Base-by-base conservation (phyloP, 2,797 vertebrate genomes). In the Leuciscus waleckii region DNA sequence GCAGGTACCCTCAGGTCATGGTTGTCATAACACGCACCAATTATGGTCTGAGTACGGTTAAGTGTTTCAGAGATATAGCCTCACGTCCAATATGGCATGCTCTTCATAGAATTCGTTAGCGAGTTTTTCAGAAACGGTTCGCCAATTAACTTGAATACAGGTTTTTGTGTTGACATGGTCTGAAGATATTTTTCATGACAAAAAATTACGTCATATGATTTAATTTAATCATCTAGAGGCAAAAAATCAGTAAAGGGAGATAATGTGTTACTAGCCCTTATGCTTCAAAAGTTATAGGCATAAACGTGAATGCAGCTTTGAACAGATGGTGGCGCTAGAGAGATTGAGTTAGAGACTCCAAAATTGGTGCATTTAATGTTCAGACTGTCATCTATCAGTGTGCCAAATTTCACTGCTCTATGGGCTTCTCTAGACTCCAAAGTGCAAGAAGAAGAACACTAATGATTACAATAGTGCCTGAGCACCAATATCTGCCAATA, bases 141-240 rank as follows among this genome's bases (percentile, higher is more conserved):
- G 3, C 23, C 11, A 26, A 26, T 13, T n/a, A 13, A 61, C 58
- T 11, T 10, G 23, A 58, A n/a, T 58, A 5, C 56, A 5, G n/a
- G 4, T 61, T 58, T 58, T 58, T 58, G 1, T 23, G 21, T 23
- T 1, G 3, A 23, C 7, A 9, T 56, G 7, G 7, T 56, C 54
- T 56, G 8, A 58, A n/a, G 8, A 54, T 0, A 21, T 23, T 58
- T 11, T 26, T 11, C 1, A 26, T n/a, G 10, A 61, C 2, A 1
- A 2, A 26, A 61, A 61, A 26, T 61, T 0, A 61, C 0, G 10
- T 58, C 4, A 11, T 58, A n/a, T n/a, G 56, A 58, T 13, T 61
- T 26, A 26, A 1, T 26, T 1, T 0, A 61, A 61, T n/a, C 1
- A 0, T 26, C 23, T 61, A 26, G 4, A 61, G 4, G 0, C 56